Evolutionary conservation across 2,888 invertebrate species (phyloP).

Genomic region (Campopleginae sp.): DNA sequence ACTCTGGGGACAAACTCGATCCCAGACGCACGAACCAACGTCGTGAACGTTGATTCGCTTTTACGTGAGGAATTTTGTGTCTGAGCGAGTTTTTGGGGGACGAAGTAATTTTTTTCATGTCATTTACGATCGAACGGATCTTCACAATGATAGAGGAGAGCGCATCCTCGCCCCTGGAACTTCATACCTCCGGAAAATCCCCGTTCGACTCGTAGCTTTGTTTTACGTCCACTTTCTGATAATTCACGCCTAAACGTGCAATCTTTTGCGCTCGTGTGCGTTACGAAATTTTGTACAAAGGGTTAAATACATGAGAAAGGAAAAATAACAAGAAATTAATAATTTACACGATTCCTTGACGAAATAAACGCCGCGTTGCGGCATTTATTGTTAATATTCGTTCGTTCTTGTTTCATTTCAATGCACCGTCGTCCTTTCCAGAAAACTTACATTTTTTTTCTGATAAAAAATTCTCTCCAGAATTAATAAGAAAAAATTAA

Average conservation of each 20-base stretch:
- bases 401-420: not conserved
- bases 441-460: too few relatives aligned
- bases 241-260: slow-evolving; percentile 38
- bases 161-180: not conserved
- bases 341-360: slow-evolving; percentile 57
- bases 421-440: too few relatives aligned
- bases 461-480: too few relatives aligned
- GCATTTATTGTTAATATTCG: slow-evolving; percentile 63
- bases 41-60: slow-evolving; percentile 22
- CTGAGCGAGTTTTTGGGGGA: slow-evolving; percentile 26
- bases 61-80: slow-evolving; percentile 47
- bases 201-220: slow-evolving; percentile 1
- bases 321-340: slow-evolving; percentile 21
- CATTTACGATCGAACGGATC: not conserved
- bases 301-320: slow-evolving; percentile 30
- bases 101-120: not conserved
- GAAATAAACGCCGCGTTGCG: slow-evolving; percentile 60
- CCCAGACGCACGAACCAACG: slow-evolving; percentile 32
- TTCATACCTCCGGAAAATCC: not conserved
- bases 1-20: not conserved
- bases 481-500: too few relatives aligned
- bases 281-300: slow-evolving; percentile 64
- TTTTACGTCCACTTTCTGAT: not conserved
- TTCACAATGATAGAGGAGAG: not conserved
- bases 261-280: slow-evolving; percentile 31